A percentile compares a stretch with the other conserved stretches of the same genome.
Conservation (phyloP, 2,113 vertebrate species). For the Tringa solitaria region DNA sequence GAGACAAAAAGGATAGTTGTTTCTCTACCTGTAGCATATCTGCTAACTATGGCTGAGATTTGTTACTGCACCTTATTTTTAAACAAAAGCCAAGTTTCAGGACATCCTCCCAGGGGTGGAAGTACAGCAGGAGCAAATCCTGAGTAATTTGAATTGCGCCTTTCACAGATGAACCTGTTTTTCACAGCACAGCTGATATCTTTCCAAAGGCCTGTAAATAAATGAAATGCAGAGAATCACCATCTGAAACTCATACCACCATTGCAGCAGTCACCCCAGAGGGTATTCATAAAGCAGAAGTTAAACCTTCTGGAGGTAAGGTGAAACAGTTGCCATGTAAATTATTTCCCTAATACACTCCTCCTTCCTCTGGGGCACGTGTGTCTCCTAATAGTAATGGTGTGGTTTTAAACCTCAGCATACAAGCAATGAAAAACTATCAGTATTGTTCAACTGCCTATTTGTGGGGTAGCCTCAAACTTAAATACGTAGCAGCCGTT, state of each 20-base stretch:
- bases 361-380: background rate
- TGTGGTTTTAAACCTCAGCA: background rate
- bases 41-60: background rate
- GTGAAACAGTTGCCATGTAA: background rate
- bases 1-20: background rate
- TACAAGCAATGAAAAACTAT: background rate
- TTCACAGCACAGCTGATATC: constrained; percentile 87
- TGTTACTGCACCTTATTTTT: constrained; percentile 79
- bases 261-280: background rate
- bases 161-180: constrained; percentile 87
- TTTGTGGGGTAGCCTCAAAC: background rate
- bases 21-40: background rate
- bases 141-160: constrained; percentile 78
- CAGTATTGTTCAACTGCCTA: background rate
- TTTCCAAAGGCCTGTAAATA: constrained; percentile 85
- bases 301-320: background rate
- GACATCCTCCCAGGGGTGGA: constrained; percentile 78
- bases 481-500: background rate
- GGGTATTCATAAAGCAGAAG: background rate
- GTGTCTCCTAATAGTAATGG: background rate
- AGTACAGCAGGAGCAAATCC: constrained; percentile 72
- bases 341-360: background rate
- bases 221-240: background rate
- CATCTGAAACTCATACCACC: background rate
- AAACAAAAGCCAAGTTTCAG: constrained; percentile 83